These are phyloP conservation scores for Rutpela maculata DNA, from an alignment of 2,888 invertebrate genomes.

Conservation along the genomic window DNA sequence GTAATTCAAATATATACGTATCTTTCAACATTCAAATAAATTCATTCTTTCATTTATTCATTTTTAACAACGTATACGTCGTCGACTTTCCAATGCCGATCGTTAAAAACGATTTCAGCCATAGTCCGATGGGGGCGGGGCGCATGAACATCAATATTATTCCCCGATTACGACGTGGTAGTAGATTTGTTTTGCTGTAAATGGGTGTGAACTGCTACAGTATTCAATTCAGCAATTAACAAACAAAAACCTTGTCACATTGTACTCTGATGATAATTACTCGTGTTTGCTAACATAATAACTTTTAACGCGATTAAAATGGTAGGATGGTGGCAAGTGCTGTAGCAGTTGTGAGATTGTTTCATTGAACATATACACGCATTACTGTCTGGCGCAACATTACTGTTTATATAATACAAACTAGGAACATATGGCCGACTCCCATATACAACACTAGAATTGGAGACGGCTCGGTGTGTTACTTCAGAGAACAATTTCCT, in stretches of 20 bases:
- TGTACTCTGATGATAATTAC: not conserved
- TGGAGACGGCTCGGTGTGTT: not conserved
- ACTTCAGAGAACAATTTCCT: not conserved
- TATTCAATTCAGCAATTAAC: not conserved
- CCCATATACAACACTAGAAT: not conserved
- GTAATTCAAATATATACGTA: no score
- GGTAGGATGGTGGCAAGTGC: not conserved
- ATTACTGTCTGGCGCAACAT: not conserved
- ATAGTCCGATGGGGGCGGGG: no score
- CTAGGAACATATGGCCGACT: slow-evolving; percentile 4
- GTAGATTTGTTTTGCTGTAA: no score
- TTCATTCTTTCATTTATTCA: no score
- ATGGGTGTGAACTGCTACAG: no score
- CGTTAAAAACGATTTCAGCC: no score
- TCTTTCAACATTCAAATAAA: no score
- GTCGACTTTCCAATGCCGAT: no score
- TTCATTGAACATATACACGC: slow-evolving; percentile 4
- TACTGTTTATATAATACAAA: slow-evolving; percentile 10
- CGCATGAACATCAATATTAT: no score
- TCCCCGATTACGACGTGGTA: no score
- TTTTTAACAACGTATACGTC: no score
- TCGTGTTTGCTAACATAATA: not conserved
- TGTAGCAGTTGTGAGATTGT: not conserved
- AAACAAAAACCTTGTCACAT: not conserved
- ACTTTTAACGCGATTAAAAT: not conserved